Percentiles rank a stretch among this genome's conserved stretches.
phyloP scores from a whole-genome alignment of 2,888 invertebrate genomes.

The Eupelmus urozonus region DNA sequence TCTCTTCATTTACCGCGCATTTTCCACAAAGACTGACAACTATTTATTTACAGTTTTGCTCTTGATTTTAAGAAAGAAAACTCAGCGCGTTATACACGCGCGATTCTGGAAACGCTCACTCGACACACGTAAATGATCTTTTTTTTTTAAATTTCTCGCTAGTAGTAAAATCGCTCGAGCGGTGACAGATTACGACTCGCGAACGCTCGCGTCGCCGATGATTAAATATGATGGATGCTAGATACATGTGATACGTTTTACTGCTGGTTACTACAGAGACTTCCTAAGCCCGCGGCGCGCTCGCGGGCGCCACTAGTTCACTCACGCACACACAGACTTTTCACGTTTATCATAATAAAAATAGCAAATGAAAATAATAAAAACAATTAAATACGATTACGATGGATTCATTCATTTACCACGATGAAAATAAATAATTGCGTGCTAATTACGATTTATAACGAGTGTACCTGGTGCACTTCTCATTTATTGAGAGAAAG shows the following conservation, averaged over 20 bases:
- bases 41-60: constrained; percentile 26
- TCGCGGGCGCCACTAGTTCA: constrained; percentile 76
- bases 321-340: constrained; percentile 75
- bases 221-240: constrained; percentile 75
- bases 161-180: too few relatives aligned
- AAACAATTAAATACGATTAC: constrained; percentile 29
- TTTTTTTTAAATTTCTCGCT: too few relatives aligned
- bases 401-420: constrained; percentile 73
- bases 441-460: constrained; percentile 71
- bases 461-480: constrained; percentile 32
- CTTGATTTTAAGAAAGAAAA: constrained; percentile 14
- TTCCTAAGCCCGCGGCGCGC: constrained; percentile 72
- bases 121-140: too few relatives aligned
- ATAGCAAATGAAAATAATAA: background rate
- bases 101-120: background rate
- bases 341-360: constrained; percentile 43
- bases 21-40: constrained; percentile 53
- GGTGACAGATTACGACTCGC: constrained; percentile 46
- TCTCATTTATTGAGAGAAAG: constrained; percentile 26
- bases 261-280: constrained; percentile 78
- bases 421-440: constrained; percentile 66
- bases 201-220: constrained; percentile 68
- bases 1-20: constrained; percentile 8
- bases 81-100: background rate
- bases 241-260: constrained; percentile 77